Evolutionary conservation across 2,797 vertebrate species (phyloP).

Genomic region (Sebastes minor): DNA sequence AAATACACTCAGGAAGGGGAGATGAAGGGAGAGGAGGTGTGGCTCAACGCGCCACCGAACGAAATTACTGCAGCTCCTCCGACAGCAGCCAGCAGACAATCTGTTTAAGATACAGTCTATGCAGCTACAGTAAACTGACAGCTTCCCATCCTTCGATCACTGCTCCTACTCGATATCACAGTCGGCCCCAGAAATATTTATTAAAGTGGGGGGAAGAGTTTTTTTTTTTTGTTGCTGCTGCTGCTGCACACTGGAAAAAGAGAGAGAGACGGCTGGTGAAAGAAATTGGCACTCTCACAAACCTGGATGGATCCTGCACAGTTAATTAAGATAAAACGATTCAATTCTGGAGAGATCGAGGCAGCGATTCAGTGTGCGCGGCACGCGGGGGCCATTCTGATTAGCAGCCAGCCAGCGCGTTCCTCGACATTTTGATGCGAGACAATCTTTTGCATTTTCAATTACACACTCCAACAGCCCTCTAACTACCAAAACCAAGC

Average conservation of each 20-base stretch:
- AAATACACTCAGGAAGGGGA: background rate
- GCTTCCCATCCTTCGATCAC: slow-evolving; percentile 69
- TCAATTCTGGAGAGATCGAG: slow-evolving; percentile 80
- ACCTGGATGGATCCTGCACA: slow-evolving; percentile 80
- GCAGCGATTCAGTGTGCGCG: slow-evolving; percentile 67
- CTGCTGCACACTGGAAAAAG: slow-evolving; percentile 18
- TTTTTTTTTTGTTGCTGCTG: background rate
- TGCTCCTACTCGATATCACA: slow-evolving; percentile 60
- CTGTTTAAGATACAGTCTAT: slow-evolving; percentile 58
- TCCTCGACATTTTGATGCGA: slow-evolving; percentile 81
- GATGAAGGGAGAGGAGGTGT: slow-evolving; percentile 18
- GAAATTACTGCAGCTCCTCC: slow-evolving; percentile 20
- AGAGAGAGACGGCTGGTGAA: slow-evolving; percentile 28
- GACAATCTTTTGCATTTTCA: slow-evolving; percentile 86
- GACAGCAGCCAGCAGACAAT: slow-evolving; percentile 38
- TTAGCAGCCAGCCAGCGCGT: slow-evolving; percentile 79
- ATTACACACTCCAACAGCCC: slow-evolving; percentile 87
- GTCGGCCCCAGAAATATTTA: slow-evolving; percentile 66
- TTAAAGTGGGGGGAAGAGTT: slow-evolving; percentile 41
- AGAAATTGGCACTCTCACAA: slow-evolving; percentile 64
- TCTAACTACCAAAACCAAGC: slow-evolving; percentile 84
- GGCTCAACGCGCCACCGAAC: background rate
- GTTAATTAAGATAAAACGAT: slow-evolving; percentile 87
- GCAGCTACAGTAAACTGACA: slow-evolving; percentile 52
- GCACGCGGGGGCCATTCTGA: slow-evolving; percentile 73